Evolutionary conservation across 2,888 invertebrate genomes (phyloP).

Genomic region (Stenichneumon culpator): DNA sequence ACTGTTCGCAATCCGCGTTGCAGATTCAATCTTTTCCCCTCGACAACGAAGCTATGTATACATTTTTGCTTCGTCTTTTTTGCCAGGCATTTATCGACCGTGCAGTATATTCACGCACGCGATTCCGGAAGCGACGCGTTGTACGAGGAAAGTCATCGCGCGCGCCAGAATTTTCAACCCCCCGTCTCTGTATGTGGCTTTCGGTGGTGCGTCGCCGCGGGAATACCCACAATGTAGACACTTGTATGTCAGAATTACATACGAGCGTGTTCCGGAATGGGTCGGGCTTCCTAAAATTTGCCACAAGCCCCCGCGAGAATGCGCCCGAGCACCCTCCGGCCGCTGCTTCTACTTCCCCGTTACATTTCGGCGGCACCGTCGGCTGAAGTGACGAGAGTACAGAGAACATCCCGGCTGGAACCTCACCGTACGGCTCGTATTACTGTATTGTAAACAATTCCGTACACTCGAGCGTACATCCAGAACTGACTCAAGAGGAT

Average conservation of each 20-base stretch:
- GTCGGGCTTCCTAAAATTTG: constrained; percentile 56
- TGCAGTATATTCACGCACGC: background rate
- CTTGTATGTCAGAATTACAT: constrained; percentile 34
- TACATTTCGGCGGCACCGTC: constrained; percentile 42
- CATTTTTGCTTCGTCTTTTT: too few species aligned
- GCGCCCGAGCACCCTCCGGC: constrained; percentile 33
- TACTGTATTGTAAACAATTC: constrained; percentile 30
- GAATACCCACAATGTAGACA: constrained; percentile 40
- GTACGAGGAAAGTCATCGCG: background rate
- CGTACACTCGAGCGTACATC: constrained; percentile 40
- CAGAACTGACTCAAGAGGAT: constrained; percentile 35
- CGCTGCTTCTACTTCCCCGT: constrained; percentile 30
- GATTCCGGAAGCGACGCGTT: constrained; percentile 3
- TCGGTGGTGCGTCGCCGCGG: constrained; percentile 13
- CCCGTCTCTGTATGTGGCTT: background rate
- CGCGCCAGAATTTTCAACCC: background rate
- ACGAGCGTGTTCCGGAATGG: constrained; percentile 21
- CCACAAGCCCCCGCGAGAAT: constrained; percentile 39
- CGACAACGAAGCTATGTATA: background rate
- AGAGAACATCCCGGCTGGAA: background rate
- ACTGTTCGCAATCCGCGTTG: background rate
- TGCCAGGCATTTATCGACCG: constrained; percentile 3
- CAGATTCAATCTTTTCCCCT: background rate
- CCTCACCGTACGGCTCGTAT: background rate
- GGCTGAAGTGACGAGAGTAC: constrained; percentile 43